Percentiles rank a stretch among this genome's conserved stretches.
Conservation (phyloP, 1,140 invertebrate species). For the Watersipora subatra region DNA sequence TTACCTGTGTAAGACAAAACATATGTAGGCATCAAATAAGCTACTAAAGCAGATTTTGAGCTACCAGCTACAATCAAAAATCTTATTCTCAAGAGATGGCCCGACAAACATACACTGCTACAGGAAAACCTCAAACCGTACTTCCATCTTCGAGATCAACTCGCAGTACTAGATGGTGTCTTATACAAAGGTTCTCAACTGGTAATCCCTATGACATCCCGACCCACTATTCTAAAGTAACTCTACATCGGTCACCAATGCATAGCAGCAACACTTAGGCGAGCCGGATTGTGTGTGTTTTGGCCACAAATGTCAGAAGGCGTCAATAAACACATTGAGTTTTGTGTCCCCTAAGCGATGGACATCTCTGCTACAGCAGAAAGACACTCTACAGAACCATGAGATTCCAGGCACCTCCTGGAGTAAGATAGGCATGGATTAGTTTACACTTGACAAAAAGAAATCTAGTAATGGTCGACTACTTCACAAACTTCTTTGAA, state of each 20-base stretch:
- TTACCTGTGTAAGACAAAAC: not conserved
- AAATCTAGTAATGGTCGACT: too few relatives aligned
- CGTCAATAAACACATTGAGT: too few relatives aligned
- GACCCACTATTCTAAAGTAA: not conserved
- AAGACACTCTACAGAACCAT: too few relatives aligned
- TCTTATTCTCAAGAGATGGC: not conserved
- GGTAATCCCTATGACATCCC: not conserved
- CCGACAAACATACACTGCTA: not conserved
- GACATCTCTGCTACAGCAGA: too few relatives aligned
- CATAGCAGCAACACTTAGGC: too few relatives aligned
- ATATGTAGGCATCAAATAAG: not conserved
- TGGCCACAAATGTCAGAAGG: too few relatives aligned
- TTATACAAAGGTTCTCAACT: not conserved
- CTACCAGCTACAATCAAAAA: not conserved
- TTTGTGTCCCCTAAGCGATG: too few relatives aligned
- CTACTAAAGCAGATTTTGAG: not conserved
- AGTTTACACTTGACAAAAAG: too few relatives aligned
- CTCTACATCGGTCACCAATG: not conserved
- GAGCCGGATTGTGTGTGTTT: too few relatives aligned
- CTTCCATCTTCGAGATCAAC: not conserved
- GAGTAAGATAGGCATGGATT: too few relatives aligned
- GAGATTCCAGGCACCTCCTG: too few relatives aligned
- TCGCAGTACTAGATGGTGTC: not conserved
- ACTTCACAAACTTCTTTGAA: too few relatives aligned
- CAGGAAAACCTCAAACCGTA: not conserved